Conservation (phyloP, 2,113 vertebrate species). For the Pantherophis guttatus region DNA sequence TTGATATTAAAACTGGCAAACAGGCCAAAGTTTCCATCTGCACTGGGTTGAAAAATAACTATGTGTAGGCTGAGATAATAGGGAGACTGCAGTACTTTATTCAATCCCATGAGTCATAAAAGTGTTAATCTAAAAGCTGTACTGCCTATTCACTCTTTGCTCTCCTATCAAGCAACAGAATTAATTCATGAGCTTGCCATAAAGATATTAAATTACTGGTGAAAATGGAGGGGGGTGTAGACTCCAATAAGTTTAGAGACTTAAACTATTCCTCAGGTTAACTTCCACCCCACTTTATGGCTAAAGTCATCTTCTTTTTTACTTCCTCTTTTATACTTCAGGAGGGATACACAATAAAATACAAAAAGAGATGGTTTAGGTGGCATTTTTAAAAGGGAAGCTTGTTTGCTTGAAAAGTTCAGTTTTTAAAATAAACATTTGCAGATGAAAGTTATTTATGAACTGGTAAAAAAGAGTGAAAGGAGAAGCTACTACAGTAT, state of each 20-base stretch:
- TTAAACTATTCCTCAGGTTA: constrained; percentile 12
- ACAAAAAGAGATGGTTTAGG: background rate
- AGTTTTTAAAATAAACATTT: constrained; percentile 26
- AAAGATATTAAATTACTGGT: constrained; percentile 12
- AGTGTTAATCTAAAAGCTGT: background rate
- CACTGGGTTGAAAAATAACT: background rate
- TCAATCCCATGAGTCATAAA: background rate
- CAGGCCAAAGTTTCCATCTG: background rate
- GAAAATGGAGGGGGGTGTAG: background rate
- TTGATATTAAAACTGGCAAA: background rate
- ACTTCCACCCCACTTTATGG: constrained; percentile 3
- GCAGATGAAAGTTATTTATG: constrained; percentile 31
- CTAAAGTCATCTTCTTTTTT: background rate
- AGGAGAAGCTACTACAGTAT: background rate
- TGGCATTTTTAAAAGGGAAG: constrained; percentile 19
- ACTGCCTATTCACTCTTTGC: background rate
- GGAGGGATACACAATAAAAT: background rate
- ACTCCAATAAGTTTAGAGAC: background rate
- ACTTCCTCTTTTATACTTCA: background rate
- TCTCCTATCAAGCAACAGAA: background rate
- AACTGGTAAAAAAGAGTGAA: constrained; percentile 18
- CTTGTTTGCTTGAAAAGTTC: constrained; percentile 21
- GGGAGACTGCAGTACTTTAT: background rate
- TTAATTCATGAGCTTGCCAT: background rate
- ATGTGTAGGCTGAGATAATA: background rate